Conservation (phyloP, 2,888 invertebrate species). For the Cephus rjabovi region DNA sequence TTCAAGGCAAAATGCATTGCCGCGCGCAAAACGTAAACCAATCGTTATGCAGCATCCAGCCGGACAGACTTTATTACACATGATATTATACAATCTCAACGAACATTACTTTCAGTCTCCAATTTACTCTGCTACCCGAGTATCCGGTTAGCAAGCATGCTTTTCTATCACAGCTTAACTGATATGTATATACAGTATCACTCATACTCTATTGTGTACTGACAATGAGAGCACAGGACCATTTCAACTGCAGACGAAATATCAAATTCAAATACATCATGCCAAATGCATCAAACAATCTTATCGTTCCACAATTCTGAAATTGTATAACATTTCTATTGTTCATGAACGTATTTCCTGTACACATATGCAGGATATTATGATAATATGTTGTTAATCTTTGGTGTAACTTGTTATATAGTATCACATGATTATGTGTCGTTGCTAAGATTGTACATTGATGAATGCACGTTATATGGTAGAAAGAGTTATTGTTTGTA, state of each 20-base stretch:
- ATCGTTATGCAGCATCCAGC: neutral
- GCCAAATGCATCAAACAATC: neutral
- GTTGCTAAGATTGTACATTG: neutral
- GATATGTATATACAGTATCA: neutral
- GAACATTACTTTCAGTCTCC: neutral
- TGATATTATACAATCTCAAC: neutral
- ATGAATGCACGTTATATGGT: neutral
- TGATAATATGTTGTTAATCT: neutral
- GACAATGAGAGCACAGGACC: neutral
- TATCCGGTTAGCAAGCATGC: neutral
- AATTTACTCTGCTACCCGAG: neutral
- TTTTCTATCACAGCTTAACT: neutral
- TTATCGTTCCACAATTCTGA: neutral
- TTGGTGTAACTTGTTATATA: neutral
- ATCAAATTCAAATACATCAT: neutral
- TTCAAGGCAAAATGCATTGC: conserved; percentile 25
- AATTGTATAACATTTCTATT: neutral
- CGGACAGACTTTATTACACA: neutral
- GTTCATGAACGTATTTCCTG: neutral
- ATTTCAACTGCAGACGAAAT: neutral
- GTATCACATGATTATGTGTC: neutral
- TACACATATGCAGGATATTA: neutral
- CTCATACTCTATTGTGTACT: neutral
- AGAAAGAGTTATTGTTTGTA: neutral
- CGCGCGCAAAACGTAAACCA: neutral